Conservation (phyloP, 2,888 invertebrate genomes). For the Calliscelio sp. region DNA sequence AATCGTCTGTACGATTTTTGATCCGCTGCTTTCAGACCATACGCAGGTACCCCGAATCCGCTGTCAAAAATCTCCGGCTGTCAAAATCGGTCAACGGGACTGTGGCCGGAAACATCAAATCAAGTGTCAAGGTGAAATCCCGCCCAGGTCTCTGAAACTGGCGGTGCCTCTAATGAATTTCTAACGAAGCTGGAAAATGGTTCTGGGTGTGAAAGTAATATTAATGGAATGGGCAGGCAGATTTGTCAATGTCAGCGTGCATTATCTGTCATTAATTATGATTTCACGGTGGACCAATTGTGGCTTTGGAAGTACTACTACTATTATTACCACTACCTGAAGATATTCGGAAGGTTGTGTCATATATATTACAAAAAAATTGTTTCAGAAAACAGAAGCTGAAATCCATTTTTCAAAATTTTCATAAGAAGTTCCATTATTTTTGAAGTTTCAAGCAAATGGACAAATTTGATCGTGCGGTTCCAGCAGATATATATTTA, state of each 20-base stretch:
- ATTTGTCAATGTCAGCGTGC: conserved; percentile 58
- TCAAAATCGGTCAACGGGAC: not conserved
- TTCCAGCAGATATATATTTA: no score
- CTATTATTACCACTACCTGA: conserved; percentile 48
- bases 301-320: no score
- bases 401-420: no score
- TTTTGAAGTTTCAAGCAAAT: no score
- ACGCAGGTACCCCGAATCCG: no score
- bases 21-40: no score
- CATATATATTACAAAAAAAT: no score
- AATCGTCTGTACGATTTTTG: conserved; percentile 22
- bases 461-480: no score
- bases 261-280: conserved; percentile 62
- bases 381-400: no score
- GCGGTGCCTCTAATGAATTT: conserved; percentile 45
- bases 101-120: conserved; percentile 50
- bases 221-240: conserved; percentile 40
- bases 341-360: not conserved
- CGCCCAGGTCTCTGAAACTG: no score
- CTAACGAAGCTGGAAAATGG: conserved; percentile 55
- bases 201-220: conserved; percentile 57
- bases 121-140: conserved; percentile 24
- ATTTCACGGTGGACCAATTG: conserved; percentile 56
- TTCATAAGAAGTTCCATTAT: no score
- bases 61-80: conserved; percentile 15